Conservation (phyloP, 2,113 vertebrate species). For the Podarcis cretensis region DNA sequence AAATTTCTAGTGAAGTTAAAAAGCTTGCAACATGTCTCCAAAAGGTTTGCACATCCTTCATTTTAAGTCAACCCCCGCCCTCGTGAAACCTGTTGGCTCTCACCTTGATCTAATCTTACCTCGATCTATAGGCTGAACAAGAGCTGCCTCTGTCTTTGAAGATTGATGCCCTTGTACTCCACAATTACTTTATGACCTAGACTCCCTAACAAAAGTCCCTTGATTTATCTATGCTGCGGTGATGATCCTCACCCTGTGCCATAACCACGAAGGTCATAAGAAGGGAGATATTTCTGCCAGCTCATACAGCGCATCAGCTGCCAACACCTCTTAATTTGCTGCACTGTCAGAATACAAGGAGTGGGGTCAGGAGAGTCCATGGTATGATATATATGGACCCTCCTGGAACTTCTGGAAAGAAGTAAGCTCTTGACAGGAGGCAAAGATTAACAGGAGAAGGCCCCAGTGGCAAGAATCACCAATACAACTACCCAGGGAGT, state of each 20-base stretch:
- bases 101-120: slow-evolving; percentile 23
- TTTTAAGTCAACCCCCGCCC: neutral
- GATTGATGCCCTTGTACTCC: slow-evolving; percentile 52
- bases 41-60: neutral
- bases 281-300: slow-evolving; percentile 61
- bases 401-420: slow-evolving; percentile 17
- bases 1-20: neutral
- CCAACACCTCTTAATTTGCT: neutral
- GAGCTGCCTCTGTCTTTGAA: slow-evolving; percentile 40
- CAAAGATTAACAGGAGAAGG: neutral
- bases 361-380: neutral
- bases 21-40: neutral
- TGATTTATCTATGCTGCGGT: slow-evolving; percentile 69
- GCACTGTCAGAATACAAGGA: neutral
- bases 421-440: rapidly evolving
- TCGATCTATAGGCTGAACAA: slow-evolving; percentile 38
- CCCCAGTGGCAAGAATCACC: too few species aligned
- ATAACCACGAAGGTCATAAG: slow-evolving; percentile 67
- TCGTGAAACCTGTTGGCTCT: slow-evolving; percentile 4
- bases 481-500: too few species aligned
- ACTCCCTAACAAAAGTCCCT: slow-evolving; percentile 48
- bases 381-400: neutral
- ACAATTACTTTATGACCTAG: slow-evolving; percentile 46
- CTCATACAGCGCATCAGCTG: slow-evolving; percentile 38
- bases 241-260: slow-evolving; percentile 60